Conservation (phyloP, 1,140 invertebrate species). For the Neuroterus valhalla region DNA sequence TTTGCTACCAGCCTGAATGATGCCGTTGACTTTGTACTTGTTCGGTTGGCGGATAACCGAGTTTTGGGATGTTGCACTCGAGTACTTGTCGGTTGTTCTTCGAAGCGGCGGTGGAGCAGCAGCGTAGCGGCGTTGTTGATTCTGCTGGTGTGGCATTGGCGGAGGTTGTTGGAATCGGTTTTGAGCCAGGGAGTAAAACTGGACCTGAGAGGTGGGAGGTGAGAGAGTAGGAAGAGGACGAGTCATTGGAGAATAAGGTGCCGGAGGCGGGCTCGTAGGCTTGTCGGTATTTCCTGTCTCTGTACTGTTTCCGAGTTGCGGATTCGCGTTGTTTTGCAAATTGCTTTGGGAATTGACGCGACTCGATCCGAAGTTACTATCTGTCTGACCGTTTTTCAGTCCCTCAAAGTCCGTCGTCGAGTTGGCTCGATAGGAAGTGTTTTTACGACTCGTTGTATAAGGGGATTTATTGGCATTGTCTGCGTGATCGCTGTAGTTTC, state of each 20-base stretch:
- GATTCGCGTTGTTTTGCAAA: neutral
- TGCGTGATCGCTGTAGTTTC: constrained; percentile 5
- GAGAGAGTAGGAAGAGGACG: constrained; percentile 66
- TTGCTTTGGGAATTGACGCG: neutral
- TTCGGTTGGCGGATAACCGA: constrained; percentile 46
- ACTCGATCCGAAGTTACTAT: neutral
- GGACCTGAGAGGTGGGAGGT: constrained; percentile 70
- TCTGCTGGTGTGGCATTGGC: constrained; percentile 43
- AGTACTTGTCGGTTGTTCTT: constrained; percentile 55
- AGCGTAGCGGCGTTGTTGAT: constrained; percentile 43
- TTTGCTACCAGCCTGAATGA: constrained; percentile 54
- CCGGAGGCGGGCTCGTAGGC: constrained; percentile 62
- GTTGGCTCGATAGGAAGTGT: neutral
- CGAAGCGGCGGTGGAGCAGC: constrained; percentile 38
- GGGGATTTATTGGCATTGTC: constrained; percentile 21
- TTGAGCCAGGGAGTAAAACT: constrained; percentile 62
- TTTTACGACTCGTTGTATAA: constrained; percentile 39
- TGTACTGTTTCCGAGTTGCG: constrained; percentile 13
- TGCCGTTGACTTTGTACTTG: constrained; percentile 70
- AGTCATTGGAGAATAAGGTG: constrained; percentile 63
- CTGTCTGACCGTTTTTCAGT: constrained; percentile 26
- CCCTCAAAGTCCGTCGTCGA: constrained; percentile 9
- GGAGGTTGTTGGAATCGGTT: constrained; percentile 59
- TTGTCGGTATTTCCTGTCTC: constrained; percentile 12
- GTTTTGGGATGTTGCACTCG: constrained; percentile 36